A percentile compares a stretch with the other conserved stretches of the same genome.
Conservation (phyloP, 2,888 invertebrate species). For the Sarcophaga subvicina region DNA sequence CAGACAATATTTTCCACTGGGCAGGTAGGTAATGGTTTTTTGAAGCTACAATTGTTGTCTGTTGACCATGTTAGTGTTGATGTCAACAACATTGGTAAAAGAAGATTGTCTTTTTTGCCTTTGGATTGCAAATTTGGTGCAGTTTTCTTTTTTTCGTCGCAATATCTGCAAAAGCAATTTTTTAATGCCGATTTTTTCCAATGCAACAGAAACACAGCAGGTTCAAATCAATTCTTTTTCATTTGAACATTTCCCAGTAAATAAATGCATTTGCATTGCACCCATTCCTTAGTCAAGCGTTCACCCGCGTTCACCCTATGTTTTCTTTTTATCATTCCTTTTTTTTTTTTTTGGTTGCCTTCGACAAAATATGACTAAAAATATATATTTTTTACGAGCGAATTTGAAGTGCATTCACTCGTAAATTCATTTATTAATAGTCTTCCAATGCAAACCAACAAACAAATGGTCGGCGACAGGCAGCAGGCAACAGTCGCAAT, state of each 20-base stretch:
- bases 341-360: too few species aligned
- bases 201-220: conserved; percentile 34
- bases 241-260: conserved; percentile 68
- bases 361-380: conserved; percentile 64
- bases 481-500: not conserved
- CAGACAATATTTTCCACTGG: conserved; percentile 22
- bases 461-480: conserved; percentile 15
- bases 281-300: not conserved
- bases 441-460: conserved; percentile 36
- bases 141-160: not conserved
- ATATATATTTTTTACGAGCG: conserved; percentile 61
- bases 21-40: not conserved
- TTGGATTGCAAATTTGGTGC: conserved; percentile 50
- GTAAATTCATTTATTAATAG: conserved; percentile 80
- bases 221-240: conserved; percentile 68
- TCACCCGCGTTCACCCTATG: not conserved
- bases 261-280: conserved; percentile 71
- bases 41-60: conserved; percentile 7
- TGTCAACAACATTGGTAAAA: conserved; percentile 57
- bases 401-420: conserved; percentile 75
- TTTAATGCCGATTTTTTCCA: conserved; percentile 41
- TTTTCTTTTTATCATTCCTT: not conserved
- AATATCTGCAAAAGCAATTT: conserved; percentile 12
- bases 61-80: conserved; percentile 58
- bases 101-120: conserved; percentile 42